Percentiles rank a stretch among this genome's conserved stretches.
Evolutionary conservation across 2,797 vertebrate genomes (phyloP).

Genomic region (Darevskia nairensis): DNA sequence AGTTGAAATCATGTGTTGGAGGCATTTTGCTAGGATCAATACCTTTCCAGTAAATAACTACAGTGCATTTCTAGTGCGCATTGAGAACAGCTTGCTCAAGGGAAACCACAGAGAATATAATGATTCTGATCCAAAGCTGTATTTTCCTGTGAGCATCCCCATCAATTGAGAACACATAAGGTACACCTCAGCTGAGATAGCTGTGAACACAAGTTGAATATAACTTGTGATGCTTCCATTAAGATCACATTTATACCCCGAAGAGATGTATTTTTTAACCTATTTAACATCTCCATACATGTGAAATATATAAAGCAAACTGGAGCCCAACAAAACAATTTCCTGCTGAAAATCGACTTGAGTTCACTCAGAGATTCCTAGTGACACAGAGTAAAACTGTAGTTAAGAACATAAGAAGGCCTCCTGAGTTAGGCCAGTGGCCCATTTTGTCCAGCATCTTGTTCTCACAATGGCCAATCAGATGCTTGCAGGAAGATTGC

Average conservation of each 20-base stretch:
- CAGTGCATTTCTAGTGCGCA: background rate
- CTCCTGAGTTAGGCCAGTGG: too few species aligned
- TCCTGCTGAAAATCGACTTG: too few species aligned
- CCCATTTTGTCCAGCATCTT: too few species aligned
- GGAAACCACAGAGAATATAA: background rate
- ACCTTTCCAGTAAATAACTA: background rate
- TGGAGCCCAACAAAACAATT: background rate
- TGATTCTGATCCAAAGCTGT: background rate
- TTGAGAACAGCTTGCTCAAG: background rate
- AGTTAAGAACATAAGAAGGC: background rate
- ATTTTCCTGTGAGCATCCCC: background rate
- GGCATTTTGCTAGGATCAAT: background rate
- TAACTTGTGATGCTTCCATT: background rate
- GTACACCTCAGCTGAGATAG: background rate
- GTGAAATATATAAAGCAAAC: background rate
- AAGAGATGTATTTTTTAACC: background rate
- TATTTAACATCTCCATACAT: slow-evolving; percentile 8
- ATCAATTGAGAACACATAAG: background rate
- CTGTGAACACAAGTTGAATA: background rate
- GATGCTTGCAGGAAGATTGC: too few species aligned
- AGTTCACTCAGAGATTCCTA: background rate
- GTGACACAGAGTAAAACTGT: background rate
- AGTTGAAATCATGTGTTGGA: background rate
- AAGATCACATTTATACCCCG: background rate
- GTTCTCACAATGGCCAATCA: too few species aligned